Base-by-base conservation (phyloP, 2,888 invertebrate genomes). In the Stenodema calcarata region DNA sequence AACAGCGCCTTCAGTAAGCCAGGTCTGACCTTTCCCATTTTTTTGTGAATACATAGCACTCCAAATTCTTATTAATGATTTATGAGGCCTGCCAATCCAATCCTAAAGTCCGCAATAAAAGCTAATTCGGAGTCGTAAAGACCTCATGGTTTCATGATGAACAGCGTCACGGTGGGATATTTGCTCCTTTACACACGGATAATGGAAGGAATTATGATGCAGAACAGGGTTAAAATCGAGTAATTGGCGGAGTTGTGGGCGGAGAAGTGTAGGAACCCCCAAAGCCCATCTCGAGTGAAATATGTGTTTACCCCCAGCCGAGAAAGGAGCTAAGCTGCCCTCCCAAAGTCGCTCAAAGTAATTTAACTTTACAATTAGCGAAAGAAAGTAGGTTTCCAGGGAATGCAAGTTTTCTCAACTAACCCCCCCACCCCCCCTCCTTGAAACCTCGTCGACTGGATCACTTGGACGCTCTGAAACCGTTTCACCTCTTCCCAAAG, bases 351-450 rank as follows among this genome's bases (percentile, higher is more conserved):
- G 81, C 62, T 81, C 30, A 47, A 76, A 81, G 81, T 81, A 81
- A 81, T 81, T 81, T 81, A 81, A 81, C 81, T 81, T 81, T 81
- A 81, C 54, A 81, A 81, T 81, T 81, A 76, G 76, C 42, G 76
- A 76, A 76, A 76, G 76, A 76, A 70, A 35, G 70, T 70, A 70
- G 70, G 70, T 70, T 70, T 70, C 70, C 16, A 70, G 70, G 70
- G 70, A 70, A 70, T 70, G 27, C 70, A 70, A 70, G 70, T 70
- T 70, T 70, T 70, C 70, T 30, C 28, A 70, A 70, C 70, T 70
- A 70, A 28, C 70, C 70, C 9, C 27, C n/a, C n/a, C n/a, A n/a
- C n/a, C n/a, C n/a, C n/a, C n/a, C n/a, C n/a, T n/a, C n/a, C n/a
- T n/a, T n/a, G n/a, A n/a, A n/a, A n/a, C n/a, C n/a, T n/a, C n/a